These are phyloP conservation scores for Gymnocheta viridis DNA, from an alignment of 2,888 invertebrate species.

Conservation along the genomic window DNA sequence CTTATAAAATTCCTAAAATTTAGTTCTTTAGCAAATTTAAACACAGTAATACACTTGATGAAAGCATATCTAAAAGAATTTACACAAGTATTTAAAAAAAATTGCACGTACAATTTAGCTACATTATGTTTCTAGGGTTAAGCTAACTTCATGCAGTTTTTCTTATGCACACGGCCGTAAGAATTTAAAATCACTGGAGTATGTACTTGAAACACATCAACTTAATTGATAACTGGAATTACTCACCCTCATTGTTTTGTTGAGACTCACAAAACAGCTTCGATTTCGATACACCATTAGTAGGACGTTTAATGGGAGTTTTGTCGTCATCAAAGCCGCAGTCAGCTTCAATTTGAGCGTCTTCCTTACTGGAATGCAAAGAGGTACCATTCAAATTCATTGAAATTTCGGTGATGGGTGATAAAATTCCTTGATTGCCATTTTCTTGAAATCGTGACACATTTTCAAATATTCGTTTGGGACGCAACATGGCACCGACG, in stretches of 20 bases:
- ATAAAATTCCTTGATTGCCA: slow-evolving; percentile 24
- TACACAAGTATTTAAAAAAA: too few relatives aligned
- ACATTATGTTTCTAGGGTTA: too few relatives aligned
- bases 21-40: too few relatives aligned
- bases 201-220: background rate
- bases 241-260: slow-evolving; percentile 44
- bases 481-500: slow-evolving; percentile 24
- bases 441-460: slow-evolving; percentile 30
- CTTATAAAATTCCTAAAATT: too few relatives aligned
- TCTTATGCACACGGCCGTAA: too few relatives aligned
- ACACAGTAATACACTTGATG: too few relatives aligned
- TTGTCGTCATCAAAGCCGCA: slow-evolving; percentile 29
- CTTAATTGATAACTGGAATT: background rate
- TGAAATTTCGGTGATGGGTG: slow-evolving; percentile 68
- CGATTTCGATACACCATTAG: background rate
- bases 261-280: background rate
- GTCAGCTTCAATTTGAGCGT: background rate
- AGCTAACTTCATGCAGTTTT: too few relatives aligned
- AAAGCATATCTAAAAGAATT: too few relatives aligned
- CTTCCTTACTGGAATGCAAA: background rate
- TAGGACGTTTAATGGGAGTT: slow-evolving; percentile 36
- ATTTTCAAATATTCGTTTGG: slow-evolving; percentile 43
- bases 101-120: too few relatives aligned
- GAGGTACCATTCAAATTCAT: slow-evolving; percentile 67
- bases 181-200: too few relatives aligned